Conservation (phyloP, 2,113 vertebrate species). For the Leptobrachium ailaonicum region DNA sequence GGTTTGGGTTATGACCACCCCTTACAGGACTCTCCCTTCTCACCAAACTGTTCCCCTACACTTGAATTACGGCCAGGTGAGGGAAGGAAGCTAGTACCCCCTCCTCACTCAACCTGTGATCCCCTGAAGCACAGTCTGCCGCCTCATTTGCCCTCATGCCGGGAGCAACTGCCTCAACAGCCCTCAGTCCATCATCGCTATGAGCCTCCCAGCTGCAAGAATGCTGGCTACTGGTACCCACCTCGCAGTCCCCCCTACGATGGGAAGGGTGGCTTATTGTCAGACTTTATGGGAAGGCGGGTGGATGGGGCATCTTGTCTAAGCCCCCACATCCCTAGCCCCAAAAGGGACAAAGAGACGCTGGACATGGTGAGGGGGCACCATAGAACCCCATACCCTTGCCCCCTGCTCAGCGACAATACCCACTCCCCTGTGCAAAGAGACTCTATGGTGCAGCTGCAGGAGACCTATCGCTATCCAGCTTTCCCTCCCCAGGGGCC, state of each 20-base stretch:
- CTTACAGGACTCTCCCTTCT: constrained; percentile 78
- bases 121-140: constrained; percentile 55
- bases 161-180: constrained; percentile 83
- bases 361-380: constrained; percentile 78
- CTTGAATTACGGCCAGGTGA: constrained; percentile 73
- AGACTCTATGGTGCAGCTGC: constrained; percentile 88
- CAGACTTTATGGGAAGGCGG: constrained; percentile 82
- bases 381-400: constrained; percentile 73
- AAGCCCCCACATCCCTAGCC: constrained; percentile 76
- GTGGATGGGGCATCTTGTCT: constrained; percentile 66
- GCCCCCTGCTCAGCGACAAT: constrained; percentile 80
- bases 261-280: constrained; percentile 74
- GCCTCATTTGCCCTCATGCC: constrained; percentile 73
- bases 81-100: constrained; percentile 78
- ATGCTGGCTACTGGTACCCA: constrained; percentile 92
- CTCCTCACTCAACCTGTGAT: constrained; percentile 83
- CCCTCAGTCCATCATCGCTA: constrained; percentile 88
- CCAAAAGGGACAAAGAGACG: constrained; percentile 84
- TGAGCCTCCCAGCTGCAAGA: constrained; percentile 94
- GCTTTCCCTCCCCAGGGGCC: constrained; percentile 80
- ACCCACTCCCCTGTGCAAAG: constrained; percentile 89
- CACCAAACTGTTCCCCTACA: constrained; percentile 89
- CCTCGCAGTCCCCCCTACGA: constrained; percentile 83
- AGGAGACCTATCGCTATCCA: constrained; percentile 89
- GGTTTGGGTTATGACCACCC: constrained; percentile 67